Conservation (phyloP, 2,888 invertebrate species). For the Emmelina monodactyla region DNA sequence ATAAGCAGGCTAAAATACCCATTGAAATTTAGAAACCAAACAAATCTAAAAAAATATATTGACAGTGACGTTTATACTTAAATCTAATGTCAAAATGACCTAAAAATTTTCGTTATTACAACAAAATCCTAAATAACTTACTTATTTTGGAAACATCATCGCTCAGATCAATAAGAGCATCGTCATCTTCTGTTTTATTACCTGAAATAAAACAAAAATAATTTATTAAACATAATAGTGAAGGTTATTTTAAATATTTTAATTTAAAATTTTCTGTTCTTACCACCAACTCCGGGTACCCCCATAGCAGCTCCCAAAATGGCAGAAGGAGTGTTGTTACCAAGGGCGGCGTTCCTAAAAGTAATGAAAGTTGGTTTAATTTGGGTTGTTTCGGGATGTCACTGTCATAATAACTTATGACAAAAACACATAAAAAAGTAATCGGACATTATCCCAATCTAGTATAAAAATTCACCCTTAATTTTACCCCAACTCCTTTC, state of each 20-base stretch:
- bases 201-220: slow-evolving; percentile 26
- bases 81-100: background rate
- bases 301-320: slow-evolving; percentile 79
- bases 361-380: too few species aligned
- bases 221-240: background rate
- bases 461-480: too few species aligned
- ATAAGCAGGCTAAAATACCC: too few species aligned
- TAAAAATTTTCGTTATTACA: background rate
- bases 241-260: background rate
- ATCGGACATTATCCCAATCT: too few species aligned
- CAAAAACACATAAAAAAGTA: too few species aligned
- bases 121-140: slow-evolving; percentile 23
- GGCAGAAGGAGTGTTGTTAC: slow-evolving; percentile 69
- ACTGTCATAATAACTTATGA: too few species aligned
- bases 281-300: slow-evolving; percentile 43
- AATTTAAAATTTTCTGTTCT: too few species aligned
- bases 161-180: slow-evolving; percentile 80
- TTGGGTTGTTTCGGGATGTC: too few species aligned
- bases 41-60: too few species aligned
- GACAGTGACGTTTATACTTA: too few species aligned
- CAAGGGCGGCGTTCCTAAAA: slow-evolving; percentile 47
- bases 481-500: too few species aligned
- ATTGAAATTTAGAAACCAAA: too few species aligned
- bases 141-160: slow-evolving; percentile 65
- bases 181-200: slow-evolving; percentile 60